Evolutionary conservation across 2,797 vertebrate species (phyloP).

Genomic region (Menidia menidia): DNA sequence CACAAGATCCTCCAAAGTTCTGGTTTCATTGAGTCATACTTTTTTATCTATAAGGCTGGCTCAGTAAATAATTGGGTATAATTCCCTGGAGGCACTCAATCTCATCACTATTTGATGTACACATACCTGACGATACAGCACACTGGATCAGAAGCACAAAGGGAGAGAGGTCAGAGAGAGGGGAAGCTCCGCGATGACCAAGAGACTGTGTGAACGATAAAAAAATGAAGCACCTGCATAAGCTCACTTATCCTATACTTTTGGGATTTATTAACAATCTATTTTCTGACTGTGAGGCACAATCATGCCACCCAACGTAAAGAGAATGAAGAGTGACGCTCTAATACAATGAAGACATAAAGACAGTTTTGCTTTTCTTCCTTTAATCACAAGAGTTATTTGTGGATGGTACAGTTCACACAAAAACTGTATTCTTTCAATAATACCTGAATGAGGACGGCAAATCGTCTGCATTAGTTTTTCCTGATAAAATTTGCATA

Average conservation of each 20-base stretch:
- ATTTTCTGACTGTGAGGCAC: too few species aligned
- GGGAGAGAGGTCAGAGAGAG: too few species aligned
- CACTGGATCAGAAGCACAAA: too few species aligned
- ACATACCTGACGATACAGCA: neutral
- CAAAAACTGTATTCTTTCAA: conserved; percentile 25
- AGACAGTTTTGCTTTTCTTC: conserved; percentile 8
- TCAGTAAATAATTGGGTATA: too few species aligned
- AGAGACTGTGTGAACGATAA: too few species aligned
- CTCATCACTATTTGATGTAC: neutral
- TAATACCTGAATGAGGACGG: conserved; percentile 20
- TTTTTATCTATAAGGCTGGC: too few species aligned
- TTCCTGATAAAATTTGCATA: neutral
- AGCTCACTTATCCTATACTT: neutral
- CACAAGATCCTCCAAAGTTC: too few species aligned
- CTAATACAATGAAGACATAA: conserved; percentile 6
- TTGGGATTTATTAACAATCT: neutral
- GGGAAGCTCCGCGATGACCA: neutral
- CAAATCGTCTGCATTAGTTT: neutral
- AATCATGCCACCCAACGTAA: neutral
- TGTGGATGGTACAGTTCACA: conserved; percentile 35
- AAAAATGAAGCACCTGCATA: neutral
- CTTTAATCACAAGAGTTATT: conserved; percentile 34
- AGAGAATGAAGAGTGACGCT: neutral
- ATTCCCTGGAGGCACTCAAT: too few species aligned
- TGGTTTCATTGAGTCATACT: too few species aligned